Conservation (phyloP, 2,113 vertebrate species). For the Ammospiza caudacuta region DNA sequence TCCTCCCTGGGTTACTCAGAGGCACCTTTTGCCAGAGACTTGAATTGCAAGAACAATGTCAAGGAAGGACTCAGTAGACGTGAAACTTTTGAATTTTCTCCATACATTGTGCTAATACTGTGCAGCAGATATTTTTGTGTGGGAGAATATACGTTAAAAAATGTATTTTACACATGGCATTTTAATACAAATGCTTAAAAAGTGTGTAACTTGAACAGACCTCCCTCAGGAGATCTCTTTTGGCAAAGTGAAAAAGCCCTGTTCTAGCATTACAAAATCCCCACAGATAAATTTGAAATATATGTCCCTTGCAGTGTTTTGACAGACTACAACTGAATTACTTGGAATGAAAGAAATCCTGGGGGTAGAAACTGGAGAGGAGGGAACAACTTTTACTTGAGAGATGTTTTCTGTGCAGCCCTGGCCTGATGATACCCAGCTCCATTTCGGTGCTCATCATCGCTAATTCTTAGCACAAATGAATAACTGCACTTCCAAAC, state of each 20-base stretch:
- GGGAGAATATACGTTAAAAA: background rate
- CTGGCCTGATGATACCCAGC: background rate
- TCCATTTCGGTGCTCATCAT: background rate
- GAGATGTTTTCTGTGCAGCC: slow-evolving; percentile 29
- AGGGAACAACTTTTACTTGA: background rate
- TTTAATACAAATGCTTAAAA: slow-evolving; percentile 10
- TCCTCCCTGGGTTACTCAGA: background rate
- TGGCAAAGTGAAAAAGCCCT: slow-evolving; percentile 40
- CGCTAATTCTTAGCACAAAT: slow-evolving; percentile 42
- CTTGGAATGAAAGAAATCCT: background rate
- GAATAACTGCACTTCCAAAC: slow-evolving; percentile 70
- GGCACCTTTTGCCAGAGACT: background rate
- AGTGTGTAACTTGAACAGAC: slow-evolving; percentile 7
- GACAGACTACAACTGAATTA: slow-evolving; percentile 68
- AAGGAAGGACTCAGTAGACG: background rate
- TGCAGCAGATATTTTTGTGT: background rate
- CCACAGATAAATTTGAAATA: slow-evolving; percentile 61
- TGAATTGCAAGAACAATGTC: background rate
- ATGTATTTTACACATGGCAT: background rate
- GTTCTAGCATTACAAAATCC: slow-evolving; percentile 46
- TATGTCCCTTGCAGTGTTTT: slow-evolving; percentile 55
- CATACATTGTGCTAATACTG: background rate
- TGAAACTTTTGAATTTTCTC: background rate
- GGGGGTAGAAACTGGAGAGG: background rate
- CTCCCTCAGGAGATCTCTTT: slow-evolving; percentile 12